These are phyloP conservation scores for Pitta sordida DNA, from an alignment of 2,113 vertebrate species.

Conservation along the genomic window DNA sequence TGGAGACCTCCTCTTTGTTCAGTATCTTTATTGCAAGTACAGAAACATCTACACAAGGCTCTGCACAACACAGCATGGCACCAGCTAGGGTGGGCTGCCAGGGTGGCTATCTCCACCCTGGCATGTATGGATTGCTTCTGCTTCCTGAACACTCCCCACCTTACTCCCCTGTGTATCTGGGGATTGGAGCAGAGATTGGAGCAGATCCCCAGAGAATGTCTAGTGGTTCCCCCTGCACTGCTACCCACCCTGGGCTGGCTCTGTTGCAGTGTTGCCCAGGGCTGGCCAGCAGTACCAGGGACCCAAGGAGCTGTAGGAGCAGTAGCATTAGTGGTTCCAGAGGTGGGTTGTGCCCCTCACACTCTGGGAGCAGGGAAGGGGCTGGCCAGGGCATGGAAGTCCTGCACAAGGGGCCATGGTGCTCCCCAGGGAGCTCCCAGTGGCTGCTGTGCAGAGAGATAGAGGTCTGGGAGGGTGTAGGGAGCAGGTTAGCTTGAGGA, in stretches of 20 bases:
- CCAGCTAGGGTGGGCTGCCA: not conserved
- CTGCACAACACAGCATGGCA: not conserved
- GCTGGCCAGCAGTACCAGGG: not conserved
- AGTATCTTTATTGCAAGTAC: constrained; percentile 57
- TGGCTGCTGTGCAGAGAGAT: fast-evolving
- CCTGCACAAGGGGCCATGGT: fast-evolving
- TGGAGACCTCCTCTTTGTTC: not conserved
- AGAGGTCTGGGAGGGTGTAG: not conserved
- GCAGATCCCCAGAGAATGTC: not conserved
- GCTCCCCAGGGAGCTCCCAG: not conserved
- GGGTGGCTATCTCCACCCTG: not conserved
- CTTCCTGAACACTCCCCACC: not conserved
- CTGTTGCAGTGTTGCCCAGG: not conserved
- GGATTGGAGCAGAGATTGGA: too few relatives aligned
- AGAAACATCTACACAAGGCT: constrained; percentile 41
- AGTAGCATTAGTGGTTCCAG: constrained; percentile 58
- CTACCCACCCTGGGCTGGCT: not conserved
- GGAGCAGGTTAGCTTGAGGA: not conserved
- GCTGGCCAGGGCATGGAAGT: fast-evolving
- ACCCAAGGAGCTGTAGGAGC: constrained; percentile 25
- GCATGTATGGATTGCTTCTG: not conserved
- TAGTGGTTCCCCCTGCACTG: not conserved
- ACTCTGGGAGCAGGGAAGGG: fast-evolving
- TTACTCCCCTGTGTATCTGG: not conserved
- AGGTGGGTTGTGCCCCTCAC: fast-evolving